These are phyloP conservation scores for Branchipolynoe longqiensis DNA, from an alignment of 2,888 invertebrate species.

Conservation along the genomic window DNA sequence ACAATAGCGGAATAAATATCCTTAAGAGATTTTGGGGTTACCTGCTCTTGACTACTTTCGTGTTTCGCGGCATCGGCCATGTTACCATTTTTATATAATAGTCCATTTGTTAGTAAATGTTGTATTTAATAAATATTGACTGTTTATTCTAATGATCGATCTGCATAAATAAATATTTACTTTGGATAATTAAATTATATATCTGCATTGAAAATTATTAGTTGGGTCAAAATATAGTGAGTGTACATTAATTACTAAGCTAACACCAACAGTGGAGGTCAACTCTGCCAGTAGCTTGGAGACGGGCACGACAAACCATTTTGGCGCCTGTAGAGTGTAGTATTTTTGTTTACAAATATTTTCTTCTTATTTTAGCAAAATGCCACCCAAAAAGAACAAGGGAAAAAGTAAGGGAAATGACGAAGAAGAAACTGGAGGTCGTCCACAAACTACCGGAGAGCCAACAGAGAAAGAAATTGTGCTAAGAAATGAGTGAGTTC, in stretches of 20 bases:
- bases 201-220: not conserved
- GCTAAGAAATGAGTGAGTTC: conserved; percentile 78
- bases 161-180: not conserved
- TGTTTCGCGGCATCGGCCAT: conserved; percentile 27
- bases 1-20: conserved; percentile 11
- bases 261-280: not conserved
- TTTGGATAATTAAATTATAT: not conserved
- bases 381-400: conserved; percentile 69
- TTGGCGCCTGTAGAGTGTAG: not conserved
- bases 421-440: conserved; percentile 68
- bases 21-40: not conserved
- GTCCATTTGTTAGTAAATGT: not conserved
- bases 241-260: not conserved
- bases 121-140: not conserved
- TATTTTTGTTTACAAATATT: not conserved
- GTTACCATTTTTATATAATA: not conserved
- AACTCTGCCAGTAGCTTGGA: conserved; percentile 2
- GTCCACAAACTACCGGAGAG: conserved; percentile 70
- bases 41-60: not conserved
- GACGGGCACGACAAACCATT: conserved; percentile 9
- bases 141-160: not conserved
- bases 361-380: conserved; percentile 3
- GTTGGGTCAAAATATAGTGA: not conserved
- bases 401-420: conserved; percentile 73
- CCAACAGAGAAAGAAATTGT: conserved; percentile 78